A percentile compares a stretch with the other conserved stretches of the same genome.
These are phyloP conservation scores for Stylophora pistillata DNA, from an alignment of 64 coral and sea anemone genomes.

Conservation along the genomic window DNA sequence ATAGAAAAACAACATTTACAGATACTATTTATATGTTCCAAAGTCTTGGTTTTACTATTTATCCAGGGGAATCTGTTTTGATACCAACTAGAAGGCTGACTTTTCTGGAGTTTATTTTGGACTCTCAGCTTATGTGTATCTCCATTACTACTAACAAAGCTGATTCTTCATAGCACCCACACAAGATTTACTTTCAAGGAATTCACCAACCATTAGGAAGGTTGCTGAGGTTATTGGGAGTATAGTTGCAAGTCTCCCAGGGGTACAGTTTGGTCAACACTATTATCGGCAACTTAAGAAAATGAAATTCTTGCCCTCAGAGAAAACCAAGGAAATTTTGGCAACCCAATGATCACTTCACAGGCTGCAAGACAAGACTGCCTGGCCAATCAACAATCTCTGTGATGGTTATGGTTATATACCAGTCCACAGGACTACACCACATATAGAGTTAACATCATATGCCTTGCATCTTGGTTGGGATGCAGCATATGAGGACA, in stretches of 20 bases:
- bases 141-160: slow-evolving; percentile 28
- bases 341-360: neutral
- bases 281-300: neutral
- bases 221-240: slow-evolving; percentile 47
- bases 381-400: slow-evolving; percentile 24
- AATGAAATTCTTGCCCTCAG: slow-evolving; percentile 20
- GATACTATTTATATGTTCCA: slow-evolving; percentile 11
- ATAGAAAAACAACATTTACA: neutral
- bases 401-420: neutral
- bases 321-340: slow-evolving; percentile 24
- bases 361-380: neutral
- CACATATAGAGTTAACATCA: slow-evolving; percentile 8
- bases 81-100: slow-evolving; percentile 6
- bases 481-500: slow-evolving; percentile 14
- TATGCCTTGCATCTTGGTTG: slow-evolving; percentile 37
- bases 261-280: neutral
- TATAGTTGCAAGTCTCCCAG: slow-evolving; percentile 6
- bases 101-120: slow-evolving; percentile 55
- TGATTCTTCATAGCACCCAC: slow-evolving; percentile 3
- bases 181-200: slow-evolving; percentile 26
- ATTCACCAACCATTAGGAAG: slow-evolving; percentile 38
- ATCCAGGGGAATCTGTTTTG: slow-evolving; percentile 40
- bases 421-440: neutral
- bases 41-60: slow-evolving; percentile 45
- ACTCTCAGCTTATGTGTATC: slow-evolving; percentile 31